Evolutionary conservation across 1,140 invertebrate species (phyloP).

Genomic region (Cardiocondyla obscurior): DNA sequence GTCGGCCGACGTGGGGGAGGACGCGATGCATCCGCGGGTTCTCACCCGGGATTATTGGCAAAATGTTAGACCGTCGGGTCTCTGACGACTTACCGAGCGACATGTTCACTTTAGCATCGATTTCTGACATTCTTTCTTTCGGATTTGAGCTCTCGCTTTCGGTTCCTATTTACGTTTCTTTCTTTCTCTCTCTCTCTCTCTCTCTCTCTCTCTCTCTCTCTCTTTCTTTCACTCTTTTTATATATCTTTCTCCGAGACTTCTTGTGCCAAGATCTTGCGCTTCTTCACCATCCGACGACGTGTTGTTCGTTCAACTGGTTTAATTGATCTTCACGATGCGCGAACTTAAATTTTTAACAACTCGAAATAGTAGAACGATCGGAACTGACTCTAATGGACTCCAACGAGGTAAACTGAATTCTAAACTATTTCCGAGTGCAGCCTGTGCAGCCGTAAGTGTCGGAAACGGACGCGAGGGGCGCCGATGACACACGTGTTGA

Average conservation of each 20-base stretch:
- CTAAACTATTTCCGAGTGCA: no score
- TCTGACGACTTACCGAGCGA: slow-evolving; percentile 82
- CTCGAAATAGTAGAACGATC: no score
- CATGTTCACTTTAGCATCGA: slow-evolving; percentile 84
- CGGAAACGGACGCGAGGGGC: no score
- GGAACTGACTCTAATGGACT: no score
- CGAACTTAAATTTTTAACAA: not conserved
- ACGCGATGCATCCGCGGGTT: no score
- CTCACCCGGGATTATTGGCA: slow-evolving; percentile 73
- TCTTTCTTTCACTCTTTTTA: no score
- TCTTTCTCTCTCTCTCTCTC: not conserved
- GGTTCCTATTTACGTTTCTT: not conserved
- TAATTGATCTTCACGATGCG: not conserved
- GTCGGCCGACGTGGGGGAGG: not conserved
- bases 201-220: slow-evolving; percentile 18
- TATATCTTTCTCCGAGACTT: not conserved
- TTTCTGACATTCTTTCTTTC: slow-evolving; percentile 78
- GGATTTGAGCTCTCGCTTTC: not conserved
- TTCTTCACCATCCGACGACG: slow-evolving; percentile 13
- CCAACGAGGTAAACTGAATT: no score
- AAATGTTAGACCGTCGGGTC: slow-evolving; percentile 65
- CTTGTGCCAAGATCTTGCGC: slow-evolving; percentile 21
- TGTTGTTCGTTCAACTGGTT: not conserved
- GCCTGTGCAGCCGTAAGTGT: no score
- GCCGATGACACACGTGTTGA: no score